A percentile compares a stretch with the other conserved stretches of the same genome.
Evolutionary conservation across 2,797 vertebrate genomes (phyloP).

Genomic region (Synanceia verrucosa): DNA sequence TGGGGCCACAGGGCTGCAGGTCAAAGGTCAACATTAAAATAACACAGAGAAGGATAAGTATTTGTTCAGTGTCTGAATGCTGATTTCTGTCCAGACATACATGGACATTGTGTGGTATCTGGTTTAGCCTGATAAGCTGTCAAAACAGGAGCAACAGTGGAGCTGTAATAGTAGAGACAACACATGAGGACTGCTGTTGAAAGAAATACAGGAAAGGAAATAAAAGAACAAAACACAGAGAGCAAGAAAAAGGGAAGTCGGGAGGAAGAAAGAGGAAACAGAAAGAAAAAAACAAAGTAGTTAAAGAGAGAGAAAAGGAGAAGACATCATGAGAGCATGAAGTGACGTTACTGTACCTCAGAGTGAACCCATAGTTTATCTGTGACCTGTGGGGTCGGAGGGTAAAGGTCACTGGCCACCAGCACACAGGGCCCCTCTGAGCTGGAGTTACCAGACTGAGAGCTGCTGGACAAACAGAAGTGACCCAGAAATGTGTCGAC

Average conservation of each 20-base stretch:
- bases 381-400: background rate
- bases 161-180: background rate
- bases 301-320: background rate
- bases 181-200: too few species aligned
- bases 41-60: too few species aligned
- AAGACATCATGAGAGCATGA: too few species aligned
- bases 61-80: too few species aligned
- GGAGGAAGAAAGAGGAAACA: too few species aligned
- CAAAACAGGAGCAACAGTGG: too few species aligned
- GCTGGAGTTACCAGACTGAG: constrained; percentile 15
- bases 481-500: too few species aligned
- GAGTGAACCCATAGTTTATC: constrained; percentile 53
- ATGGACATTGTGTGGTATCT: too few species aligned
- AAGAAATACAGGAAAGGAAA: too few species aligned
- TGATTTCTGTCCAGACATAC: too few species aligned
- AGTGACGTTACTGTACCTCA: constrained; percentile 40
- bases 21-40: constrained; percentile 23
- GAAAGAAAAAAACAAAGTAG: background rate
- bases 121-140: too few species aligned
- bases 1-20: constrained; percentile 66
- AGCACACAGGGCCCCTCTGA: constrained; percentile 27
- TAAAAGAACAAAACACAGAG: too few species aligned
- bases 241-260: background rate
- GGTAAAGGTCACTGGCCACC: background rate
- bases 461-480: background rate